Evolutionary conservation across 2,888 invertebrate genomes (phyloP).

Genomic region (Hydriomena furcata): DNA sequence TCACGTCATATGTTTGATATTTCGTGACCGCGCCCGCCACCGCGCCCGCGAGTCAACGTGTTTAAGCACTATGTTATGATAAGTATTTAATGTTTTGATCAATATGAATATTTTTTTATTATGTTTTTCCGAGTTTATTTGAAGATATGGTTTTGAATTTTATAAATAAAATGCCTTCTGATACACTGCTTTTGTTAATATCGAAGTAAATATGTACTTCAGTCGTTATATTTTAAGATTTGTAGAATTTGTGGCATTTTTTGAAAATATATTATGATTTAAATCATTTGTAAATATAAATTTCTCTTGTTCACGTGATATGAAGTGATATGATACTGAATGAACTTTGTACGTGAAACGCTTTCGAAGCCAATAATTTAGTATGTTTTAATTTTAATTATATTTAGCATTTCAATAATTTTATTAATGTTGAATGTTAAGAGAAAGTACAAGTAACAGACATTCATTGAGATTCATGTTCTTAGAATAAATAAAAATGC

Average conservation of each 20-base stretch:
- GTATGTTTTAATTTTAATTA: slow-evolving; percentile 4
- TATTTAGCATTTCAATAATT: slow-evolving; percentile 8
- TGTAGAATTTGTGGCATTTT: not conserved
- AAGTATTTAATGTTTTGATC: slow-evolving; percentile 17
- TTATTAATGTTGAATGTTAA: not conserved
- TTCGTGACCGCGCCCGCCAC: too few species aligned
- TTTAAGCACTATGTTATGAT: too few species aligned
- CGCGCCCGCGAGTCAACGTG: too few species aligned
- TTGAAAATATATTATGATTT: slow-evolving; percentile 24
- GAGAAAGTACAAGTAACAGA: slow-evolving; percentile 13
- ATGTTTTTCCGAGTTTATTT: not conserved
- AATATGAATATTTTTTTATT: slow-evolving; percentile 9
- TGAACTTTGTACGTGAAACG: slow-evolving; percentile 68
- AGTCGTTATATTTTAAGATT: not conserved
- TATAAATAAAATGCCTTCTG: not conserved
- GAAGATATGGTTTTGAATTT: slow-evolving; percentile 11
- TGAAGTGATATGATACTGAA: slow-evolving; percentile 74
- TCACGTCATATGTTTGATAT: too few species aligned
- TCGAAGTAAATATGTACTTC: too few species aligned
- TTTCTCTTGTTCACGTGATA: slow-evolving; percentile 43
- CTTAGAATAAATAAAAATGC: not conserved
- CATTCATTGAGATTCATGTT: not conserved
- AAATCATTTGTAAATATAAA: slow-evolving; percentile 71
- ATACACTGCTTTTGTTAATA: too few species aligned
- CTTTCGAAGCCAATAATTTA: slow-evolving; percentile 42